Conservation (phyloP, 2,888 invertebrate genomes). For the Tubulanus polymorphus region DNA sequence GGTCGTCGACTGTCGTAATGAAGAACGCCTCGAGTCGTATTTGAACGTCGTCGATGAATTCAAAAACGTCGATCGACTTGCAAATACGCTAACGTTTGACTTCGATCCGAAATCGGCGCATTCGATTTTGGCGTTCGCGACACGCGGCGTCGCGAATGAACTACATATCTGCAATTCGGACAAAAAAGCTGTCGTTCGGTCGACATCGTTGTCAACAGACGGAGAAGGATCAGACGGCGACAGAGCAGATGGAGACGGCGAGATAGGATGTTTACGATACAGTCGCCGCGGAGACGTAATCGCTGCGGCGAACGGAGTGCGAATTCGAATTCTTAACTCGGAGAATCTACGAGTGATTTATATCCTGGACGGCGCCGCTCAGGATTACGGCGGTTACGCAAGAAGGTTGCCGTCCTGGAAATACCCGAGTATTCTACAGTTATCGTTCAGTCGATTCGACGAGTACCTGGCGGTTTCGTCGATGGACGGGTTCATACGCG, state of each 20-base stretch:
- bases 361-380: slow-evolving; percentile 21
- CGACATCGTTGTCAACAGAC: slow-evolving; percentile 8
- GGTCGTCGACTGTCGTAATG: slow-evolving; percentile 22
- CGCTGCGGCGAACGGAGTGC: no score
- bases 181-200: slow-evolving; percentile 13
- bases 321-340: no score
- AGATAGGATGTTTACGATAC: slow-evolving; percentile 22
- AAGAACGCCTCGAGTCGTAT: slow-evolving; percentile 13
- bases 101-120: slow-evolving; percentile 30
- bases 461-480: slow-evolving; percentile 28
- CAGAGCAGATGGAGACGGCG: slow-evolving; percentile 25
- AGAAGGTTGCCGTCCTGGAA: slow-evolving; percentile 8
- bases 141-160: slow-evolving; percentile 19
- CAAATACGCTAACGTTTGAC: slow-evolving; percentile 31
- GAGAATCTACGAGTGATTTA: no score
- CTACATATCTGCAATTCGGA: slow-evolving; percentile 25
- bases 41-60: slow-evolving; percentile 28
- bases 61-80: slow-evolving; percentile 20
- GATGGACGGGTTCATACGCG: slow-evolving; percentile 31
- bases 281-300: slow-evolving; percentile 16
- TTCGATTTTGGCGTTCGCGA: slow-evolving; percentile 27
- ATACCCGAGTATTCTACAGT: slow-evolving; percentile 24
- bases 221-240: slow-evolving; percentile 25
- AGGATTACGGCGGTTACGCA: slow-evolving; percentile 17
- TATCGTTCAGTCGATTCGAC: slow-evolving; percentile 30